These are phyloP conservation scores for Stenopsyche tienmushanensis DNA, from an alignment of 1,140 invertebrate species.

Conservation along the genomic window DNA sequence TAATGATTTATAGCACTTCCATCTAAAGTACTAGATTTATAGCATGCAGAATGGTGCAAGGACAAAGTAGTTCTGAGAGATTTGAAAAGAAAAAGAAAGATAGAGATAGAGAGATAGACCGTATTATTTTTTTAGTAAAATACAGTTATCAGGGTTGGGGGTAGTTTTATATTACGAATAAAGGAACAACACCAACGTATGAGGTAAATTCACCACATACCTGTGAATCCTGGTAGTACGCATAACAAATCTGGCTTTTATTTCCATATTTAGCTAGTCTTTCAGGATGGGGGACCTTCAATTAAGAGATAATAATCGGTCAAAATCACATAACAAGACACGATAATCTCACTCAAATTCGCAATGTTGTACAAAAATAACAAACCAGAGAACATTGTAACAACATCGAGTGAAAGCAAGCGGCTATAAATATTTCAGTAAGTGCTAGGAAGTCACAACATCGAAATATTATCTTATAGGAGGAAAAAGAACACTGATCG, in stretches of 20 bases:
- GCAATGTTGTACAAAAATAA: constrained; percentile 12
- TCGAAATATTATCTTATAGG: constrained; percentile 26
- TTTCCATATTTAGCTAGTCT: constrained; percentile 57
- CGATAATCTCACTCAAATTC: constrained; percentile 11
- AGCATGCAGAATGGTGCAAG: constrained; percentile 41
- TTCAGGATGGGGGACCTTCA: constrained; percentile 58
- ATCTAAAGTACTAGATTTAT: background rate
- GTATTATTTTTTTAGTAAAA: constrained; percentile 15
- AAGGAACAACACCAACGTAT: constrained; percentile 55
- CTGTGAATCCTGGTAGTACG: constrained; percentile 57
- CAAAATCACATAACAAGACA: constrained; percentile 35
- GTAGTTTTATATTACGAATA: too few species aligned
- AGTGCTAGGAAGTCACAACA: constrained; percentile 37
- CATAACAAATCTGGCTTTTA: constrained; percentile 53
- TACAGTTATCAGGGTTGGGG: constrained; percentile 9
- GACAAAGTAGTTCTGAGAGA: constrained; percentile 21
- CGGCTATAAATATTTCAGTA: constrained; percentile 30
- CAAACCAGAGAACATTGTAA: constrained; percentile 18
- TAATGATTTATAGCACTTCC: too few species aligned
- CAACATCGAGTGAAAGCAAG: constrained; percentile 41
- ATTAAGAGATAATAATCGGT: constrained; percentile 55
- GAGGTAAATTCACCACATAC: constrained; percentile 53
- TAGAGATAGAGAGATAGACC: background rate
- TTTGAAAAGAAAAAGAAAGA: background rate
- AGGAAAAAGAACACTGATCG: constrained; percentile 35